Base-by-base conservation (phyloP, 2,797 vertebrate species). In the Hemibagrus guttatus region DNA sequence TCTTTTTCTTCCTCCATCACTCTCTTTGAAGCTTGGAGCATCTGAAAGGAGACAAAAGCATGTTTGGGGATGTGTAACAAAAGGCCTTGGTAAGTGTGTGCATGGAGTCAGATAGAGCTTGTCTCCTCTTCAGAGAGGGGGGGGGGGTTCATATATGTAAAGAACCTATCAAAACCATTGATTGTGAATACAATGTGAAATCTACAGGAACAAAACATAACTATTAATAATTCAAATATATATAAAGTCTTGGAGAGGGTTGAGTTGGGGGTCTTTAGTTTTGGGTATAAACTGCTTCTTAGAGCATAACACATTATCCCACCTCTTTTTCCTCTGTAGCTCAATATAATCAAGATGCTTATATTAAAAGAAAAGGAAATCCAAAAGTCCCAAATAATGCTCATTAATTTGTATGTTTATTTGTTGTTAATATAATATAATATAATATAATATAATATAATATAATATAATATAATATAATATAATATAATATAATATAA, bases 31-130 rank as follows among this genome's bases (percentile, higher is more conserved):
- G 83, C 61, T 84, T 56, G 35, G 35, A 26, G 39, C 69, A 75
- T 75, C 68, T 81, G 79, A 86, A 86, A 81, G 28, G 66, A 86
- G 79, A 86, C 66, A 81, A 81, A 63, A 81, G 76, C 26, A 61
- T 31, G 63, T 80, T 71, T 72, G 17, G 28, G 54, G 17, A 86
- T 63, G 52, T 59, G 39, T 82, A 35, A 86, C 69, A 82, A 82
- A 82, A 52, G 79, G 42, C 42, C 56, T 39, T 19, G 39, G 56
- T 52, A 56, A 71, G 63, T 35, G n/a, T 74, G 69, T 81, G 79
- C 63, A 66, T 28, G 28, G 17, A 28, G 26, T 76, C 72, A 68
- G 52, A 5, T 61, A 56, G 23, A 61, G 35, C 64, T 46, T 17
- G 13, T 80, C 78, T 28, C 26, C 28, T 71, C 35, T 59, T 81